Base-by-base conservation (phyloP, 2,888 invertebrate species). In the Habrosyne pyritoides region DNA sequence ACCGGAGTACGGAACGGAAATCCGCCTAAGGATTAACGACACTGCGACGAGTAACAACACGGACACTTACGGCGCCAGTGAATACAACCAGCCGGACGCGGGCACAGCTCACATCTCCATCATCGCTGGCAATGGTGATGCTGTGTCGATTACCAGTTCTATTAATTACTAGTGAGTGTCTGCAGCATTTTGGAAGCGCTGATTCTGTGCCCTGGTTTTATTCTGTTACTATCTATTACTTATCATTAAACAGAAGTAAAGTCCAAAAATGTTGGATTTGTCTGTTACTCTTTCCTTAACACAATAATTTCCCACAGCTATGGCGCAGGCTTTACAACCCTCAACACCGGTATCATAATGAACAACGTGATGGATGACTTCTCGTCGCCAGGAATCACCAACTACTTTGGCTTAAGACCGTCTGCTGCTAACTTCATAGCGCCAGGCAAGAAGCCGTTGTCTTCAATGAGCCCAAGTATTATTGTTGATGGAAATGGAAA, bases 331-430 rank as follows among this genome's bases (percentile, higher is more conserved):
- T 93, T 96, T 61, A 93, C 96, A 4, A 98, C 98, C 0, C 87
- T 88, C 22, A 94, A 94, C 53, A 97, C 98, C 0, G 99, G 99
- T 0, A 96, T 99, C 21, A 92, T 99, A n/a, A 95, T 98, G 84
- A 99, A 99, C 85, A 97, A 98, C 81, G 97, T 97, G 61, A 98
- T 99, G 97, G 98, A 98, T 69, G 99, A 99, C 80, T 99, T 99
- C 84, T 97, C 98, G 0, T 94, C 96, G 0, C 96, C 96, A 0
- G 94, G 95, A 24, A 93, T 95, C 57, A 91, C 93, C 0, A 96
- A 96, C 75, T 94, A 89, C 60, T 97, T 96, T 80, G 95, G 94
- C 1, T 67, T 97, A 10, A 95, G 95, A 51, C 96, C 97, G 0
- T 97, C 97, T 0, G 95, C 95, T 0, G 95, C 95, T 8, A 98